Conservation (phyloP, 2,888 invertebrate species). For the Macrosoma leucophasiata region DNA sequence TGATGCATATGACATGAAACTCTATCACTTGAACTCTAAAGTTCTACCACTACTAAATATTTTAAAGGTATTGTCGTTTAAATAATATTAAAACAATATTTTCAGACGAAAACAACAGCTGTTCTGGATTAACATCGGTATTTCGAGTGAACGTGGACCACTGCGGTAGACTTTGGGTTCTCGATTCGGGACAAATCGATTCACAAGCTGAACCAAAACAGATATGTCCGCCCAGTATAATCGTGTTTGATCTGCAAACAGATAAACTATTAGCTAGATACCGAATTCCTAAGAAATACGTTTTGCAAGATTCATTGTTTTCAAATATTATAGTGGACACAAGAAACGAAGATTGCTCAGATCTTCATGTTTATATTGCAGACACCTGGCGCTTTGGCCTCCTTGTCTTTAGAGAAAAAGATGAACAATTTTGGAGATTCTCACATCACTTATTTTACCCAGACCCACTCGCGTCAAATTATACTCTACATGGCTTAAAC, state of each 20-base stretch:
- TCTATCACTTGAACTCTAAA: too few relatives aligned
- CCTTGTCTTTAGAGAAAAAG: conserved; percentile 77
- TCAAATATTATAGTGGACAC: conserved; percentile 81
- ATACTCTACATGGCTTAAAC: conserved; percentile 82
- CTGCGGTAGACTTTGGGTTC: conserved; percentile 86
- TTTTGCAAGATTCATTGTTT: conserved; percentile 80
- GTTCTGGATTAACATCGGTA: conserved; percentile 83
- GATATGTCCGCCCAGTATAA: conserved; percentile 83
- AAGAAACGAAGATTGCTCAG: conserved; percentile 74
- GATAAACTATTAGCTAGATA: conserved; percentile 79
- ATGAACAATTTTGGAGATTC: conserved; percentile 78
- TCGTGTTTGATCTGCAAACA: conserved; percentile 81
- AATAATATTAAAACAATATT: too few relatives aligned
- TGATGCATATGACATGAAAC: too few relatives aligned
- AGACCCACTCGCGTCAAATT: conserved; percentile 83
- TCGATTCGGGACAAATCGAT: conserved; percentile 87
- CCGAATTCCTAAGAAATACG: conserved; percentile 78
- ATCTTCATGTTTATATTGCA: conserved; percentile 79
- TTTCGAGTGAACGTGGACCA: conserved; percentile 84
- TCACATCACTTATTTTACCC: conserved; percentile 82
- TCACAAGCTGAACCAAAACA: conserved; percentile 78
- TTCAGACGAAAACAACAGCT: conserved; percentile 60
- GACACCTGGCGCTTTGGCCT: conserved; percentile 82
- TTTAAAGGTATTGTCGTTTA: too few relatives aligned
- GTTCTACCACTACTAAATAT: too few relatives aligned